Evolutionary conservation across 2,888 invertebrate genomes (phyloP).

Genomic region (Itoplectis maculator): DNA sequence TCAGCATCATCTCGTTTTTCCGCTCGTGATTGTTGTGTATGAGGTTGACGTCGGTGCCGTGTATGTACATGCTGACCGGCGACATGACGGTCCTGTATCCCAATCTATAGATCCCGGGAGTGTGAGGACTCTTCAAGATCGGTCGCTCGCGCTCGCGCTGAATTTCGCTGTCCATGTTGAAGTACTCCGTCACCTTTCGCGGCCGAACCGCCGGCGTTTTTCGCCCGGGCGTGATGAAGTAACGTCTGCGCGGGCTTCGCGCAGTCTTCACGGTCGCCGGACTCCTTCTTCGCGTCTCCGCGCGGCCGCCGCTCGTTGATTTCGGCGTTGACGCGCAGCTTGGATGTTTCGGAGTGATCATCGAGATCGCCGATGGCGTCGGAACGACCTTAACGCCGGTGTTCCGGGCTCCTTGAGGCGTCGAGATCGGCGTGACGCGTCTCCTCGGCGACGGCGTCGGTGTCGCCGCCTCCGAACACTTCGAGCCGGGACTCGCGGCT

Average conservation of each 20-base stretch:
- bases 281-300: background rate
- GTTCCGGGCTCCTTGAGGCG: background rate
- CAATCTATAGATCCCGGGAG: conserved; percentile 67
- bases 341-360: background rate
- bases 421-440: background rate
- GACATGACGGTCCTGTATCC: conserved; percentile 77
- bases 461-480: background rate
- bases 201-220: conserved; percentile 37
- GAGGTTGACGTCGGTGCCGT: conserved; percentile 75
- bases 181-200: conserved; percentile 68
- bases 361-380: background rate
- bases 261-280: background rate
- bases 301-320: background rate
- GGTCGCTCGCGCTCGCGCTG: conserved; percentile 6
- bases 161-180: conserved; percentile 52
- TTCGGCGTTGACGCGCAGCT: conserved; percentile 5
- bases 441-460: background rate
- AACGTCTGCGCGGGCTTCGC: conserved; percentile 39
- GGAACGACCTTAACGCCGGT: background rate
- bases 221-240: conserved; percentile 78
- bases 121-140: conserved; percentile 68
- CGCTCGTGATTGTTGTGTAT: conserved; percentile 74
- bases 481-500: background rate
- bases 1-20: conserved; percentile 73
- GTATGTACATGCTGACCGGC: conserved; percentile 79